Evolutionary conservation across 2,888 invertebrate species (phyloP).

Genomic region (Plutella xylostella): DNA sequence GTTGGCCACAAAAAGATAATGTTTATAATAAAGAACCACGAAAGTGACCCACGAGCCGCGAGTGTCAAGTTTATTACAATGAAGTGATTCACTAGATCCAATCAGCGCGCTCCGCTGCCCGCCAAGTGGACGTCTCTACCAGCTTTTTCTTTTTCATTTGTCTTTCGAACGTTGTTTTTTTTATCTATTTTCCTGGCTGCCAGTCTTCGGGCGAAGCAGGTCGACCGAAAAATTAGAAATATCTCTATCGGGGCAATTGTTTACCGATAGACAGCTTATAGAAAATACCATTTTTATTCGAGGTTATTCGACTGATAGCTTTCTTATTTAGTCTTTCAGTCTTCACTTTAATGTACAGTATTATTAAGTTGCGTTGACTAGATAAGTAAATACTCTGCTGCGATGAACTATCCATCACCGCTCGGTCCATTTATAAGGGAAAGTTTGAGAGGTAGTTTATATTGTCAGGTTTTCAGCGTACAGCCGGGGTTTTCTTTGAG

Average conservation of each 20-base stretch:
- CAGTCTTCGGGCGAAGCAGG: conserved; percentile 36
- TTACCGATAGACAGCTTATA: conserved; percentile 22
- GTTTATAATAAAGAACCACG: too few relatives aligned
- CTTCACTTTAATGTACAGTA: too few relatives aligned
- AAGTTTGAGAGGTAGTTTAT: conserved; percentile 13
- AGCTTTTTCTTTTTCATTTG: conserved; percentile 36
- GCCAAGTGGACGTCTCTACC: conserved; percentile 2
- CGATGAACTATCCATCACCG: too few relatives aligned
- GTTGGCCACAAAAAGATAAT: too few relatives aligned
- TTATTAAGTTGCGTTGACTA: too few relatives aligned
- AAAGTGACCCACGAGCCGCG: too few relatives aligned
- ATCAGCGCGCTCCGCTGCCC: not conserved
- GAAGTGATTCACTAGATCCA: conserved; percentile 3
- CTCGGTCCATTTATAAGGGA: conserved; percentile 12
- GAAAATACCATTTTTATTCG: conserved; percentile 1
- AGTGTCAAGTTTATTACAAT: not conserved
- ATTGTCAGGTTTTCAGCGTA: conserved; percentile 10
- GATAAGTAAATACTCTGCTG: too few relatives aligned
- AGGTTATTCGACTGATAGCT: not conserved
- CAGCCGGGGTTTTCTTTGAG: not conserved
- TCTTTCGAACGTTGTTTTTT: conserved; percentile 34
- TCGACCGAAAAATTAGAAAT: conserved; percentile 61
- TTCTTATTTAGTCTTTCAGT: too few relatives aligned
- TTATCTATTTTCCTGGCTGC: conserved; percentile 44
- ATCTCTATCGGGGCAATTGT: conserved; percentile 44